A percentile compares a stretch with the other conserved stretches of the same genome.
Evolutionary conservation across 2,888 invertebrate genomes (phyloP).

Genomic region (Litoditis marina): DNA sequence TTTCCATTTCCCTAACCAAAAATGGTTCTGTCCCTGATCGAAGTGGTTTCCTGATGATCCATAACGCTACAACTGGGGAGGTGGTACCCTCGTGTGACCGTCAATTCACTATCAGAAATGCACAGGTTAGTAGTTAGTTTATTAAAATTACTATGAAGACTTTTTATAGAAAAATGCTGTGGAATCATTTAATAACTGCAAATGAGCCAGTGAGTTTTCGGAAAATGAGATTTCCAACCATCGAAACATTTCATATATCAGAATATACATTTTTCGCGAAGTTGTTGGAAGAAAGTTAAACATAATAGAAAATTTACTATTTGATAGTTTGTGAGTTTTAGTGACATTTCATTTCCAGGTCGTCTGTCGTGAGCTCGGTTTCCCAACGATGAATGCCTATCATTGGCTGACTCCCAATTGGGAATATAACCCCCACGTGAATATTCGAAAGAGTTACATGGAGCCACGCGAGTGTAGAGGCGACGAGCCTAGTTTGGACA

Average conservation of each 20-base stretch:
- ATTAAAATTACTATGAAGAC: not conserved
- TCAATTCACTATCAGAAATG: slow-evolving; percentile 91
- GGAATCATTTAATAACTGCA: not conserved
- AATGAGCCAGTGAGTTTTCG: too few relatives aligned
- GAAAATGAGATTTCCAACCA: too few relatives aligned
- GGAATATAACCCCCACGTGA: slow-evolving; percentile 82
- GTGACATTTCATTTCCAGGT: slow-evolving; percentile 63
- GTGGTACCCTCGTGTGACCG: slow-evolving; percentile 95
- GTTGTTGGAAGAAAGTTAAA: slow-evolving; percentile 2
- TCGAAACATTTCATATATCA: too few relatives aligned
- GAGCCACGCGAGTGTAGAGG: slow-evolving; percentile 76
- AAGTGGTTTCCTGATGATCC: slow-evolving; percentile 68
- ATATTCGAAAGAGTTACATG: slow-evolving; percentile 89
- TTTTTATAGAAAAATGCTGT: not conserved
- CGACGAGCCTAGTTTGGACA: slow-evolving; percentile 69
- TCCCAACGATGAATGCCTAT: slow-evolving; percentile 82
- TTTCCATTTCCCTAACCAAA: slow-evolving; percentile 39
- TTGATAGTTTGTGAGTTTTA: too few relatives aligned
- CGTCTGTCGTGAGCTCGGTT: slow-evolving; percentile 86
- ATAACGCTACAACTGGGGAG: slow-evolving; percentile 87
- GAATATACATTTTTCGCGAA: too few relatives aligned
- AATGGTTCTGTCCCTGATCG: slow-evolving; percentile 43
- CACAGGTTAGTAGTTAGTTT: slow-evolving; percentile 61
- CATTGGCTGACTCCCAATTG: slow-evolving; percentile 81
- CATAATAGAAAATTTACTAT: too few relatives aligned